Base-by-base conservation (phyloP, 2,888 invertebrate species). In the Dasypogon diadema region DNA sequence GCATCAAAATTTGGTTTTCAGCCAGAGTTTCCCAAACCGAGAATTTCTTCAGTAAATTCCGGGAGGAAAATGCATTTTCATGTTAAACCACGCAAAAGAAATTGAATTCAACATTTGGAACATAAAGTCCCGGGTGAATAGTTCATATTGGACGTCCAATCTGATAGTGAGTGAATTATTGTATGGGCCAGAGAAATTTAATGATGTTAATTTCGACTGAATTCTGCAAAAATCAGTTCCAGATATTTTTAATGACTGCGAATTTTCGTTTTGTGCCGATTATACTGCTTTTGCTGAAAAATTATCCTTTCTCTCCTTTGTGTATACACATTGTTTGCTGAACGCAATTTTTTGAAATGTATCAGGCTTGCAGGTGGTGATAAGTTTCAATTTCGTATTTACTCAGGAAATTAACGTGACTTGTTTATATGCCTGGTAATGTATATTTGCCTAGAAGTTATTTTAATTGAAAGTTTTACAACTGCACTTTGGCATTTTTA, bases 1-100 rank as follows among this genome's bases (percentile, higher is more conserved):
- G 74, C 77, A 77, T 77, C 77, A 68, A 42, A 75, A 77, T 48
- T 74, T 77, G 51, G 77, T 70, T 70, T 70, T 70, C 21, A 34
- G 51, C 70, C 70, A 70, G 54, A 70, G 34, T 34, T 70, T 42
- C 26, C 30, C 30, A 54, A 70, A 24, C 54, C 70, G 24, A 30
- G 34, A n/a, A 34, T 54, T 16, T 34, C 54, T 70, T 70, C 70
- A 54, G 30, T 54, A 54, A 51, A 70, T 70, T 70, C 48, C 54
- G 34, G 26, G 30, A 70, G 51, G 70, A 54, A 70, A 70, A 70
- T 70, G 70, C 70, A 70, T 70, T 70, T 70, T 54, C 70, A 70
- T 70, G 70, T 70, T 51, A 70, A 70, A 24, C 70, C 70, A 70
- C 70, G 70, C 70, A 70, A 70, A 70, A 70, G 70, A 54, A 70